Percentiles rank a stretch among this genome's conserved stretches.
phyloP scores from a whole-genome alignment of 2,888 invertebrate species.

The Ligdia adustata region DNA sequence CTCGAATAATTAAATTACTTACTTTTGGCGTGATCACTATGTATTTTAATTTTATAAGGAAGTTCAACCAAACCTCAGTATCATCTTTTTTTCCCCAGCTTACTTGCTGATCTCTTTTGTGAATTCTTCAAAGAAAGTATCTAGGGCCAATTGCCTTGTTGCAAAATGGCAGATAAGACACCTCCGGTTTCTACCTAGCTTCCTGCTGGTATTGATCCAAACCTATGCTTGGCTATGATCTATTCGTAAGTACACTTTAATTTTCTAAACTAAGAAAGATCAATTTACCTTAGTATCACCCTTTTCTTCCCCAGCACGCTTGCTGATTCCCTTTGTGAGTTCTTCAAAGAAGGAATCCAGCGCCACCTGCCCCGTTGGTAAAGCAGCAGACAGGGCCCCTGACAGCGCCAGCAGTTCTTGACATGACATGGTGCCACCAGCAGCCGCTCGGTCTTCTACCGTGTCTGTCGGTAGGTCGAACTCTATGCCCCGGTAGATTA shows the following conservation, averaged over 20 bases:
- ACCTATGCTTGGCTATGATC: too few relatives aligned
- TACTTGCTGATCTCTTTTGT: too few relatives aligned
- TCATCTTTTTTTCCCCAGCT: too few relatives aligned
- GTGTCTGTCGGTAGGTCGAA: slow-evolving; percentile 80
- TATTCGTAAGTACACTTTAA: too few relatives aligned
- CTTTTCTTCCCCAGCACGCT: slow-evolving; percentile 76
- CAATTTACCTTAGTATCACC: slow-evolving; percentile 62
- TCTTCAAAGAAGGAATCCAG: slow-evolving; percentile 93
- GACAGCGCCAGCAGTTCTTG: slow-evolving; percentile 96
- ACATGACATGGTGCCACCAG: slow-evolving; percentile 89
- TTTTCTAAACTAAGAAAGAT: not conserved
- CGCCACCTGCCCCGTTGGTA: slow-evolving; percentile 94
- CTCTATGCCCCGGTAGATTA: slow-evolving; percentile 63
- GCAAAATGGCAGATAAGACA: too few relatives aligned
- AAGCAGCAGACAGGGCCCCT: slow-evolving; percentile 95
- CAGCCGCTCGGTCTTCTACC: slow-evolving; percentile 70
- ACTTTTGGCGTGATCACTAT: too few relatives aligned
- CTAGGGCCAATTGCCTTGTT: too few relatives aligned
- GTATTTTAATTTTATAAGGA: too few relatives aligned
- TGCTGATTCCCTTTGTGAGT: slow-evolving; percentile 88
- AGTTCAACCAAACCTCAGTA: too few relatives aligned
- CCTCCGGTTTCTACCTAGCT: not conserved
- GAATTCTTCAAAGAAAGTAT: too few relatives aligned
- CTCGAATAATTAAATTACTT: too few relatives aligned
- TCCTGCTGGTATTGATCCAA: not conserved